These are phyloP conservation scores for Dynastes tityus DNA, from an alignment of 2,888 invertebrate species.

Conservation along the genomic window DNA sequence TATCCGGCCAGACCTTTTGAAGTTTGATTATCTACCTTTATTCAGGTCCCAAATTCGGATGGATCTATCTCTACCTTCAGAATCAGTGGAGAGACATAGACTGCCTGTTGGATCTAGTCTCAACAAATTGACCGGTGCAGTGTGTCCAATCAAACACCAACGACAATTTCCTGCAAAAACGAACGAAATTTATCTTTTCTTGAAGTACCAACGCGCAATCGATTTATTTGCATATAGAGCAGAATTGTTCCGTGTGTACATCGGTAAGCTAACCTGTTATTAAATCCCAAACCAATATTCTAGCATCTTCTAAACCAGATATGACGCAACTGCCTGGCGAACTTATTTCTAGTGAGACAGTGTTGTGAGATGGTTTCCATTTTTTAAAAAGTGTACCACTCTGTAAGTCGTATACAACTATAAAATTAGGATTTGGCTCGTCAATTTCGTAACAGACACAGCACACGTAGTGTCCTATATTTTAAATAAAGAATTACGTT, in stretches of 20 bases:
- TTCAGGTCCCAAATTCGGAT: conserved; percentile 88
- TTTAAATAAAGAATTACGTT: conserved; percentile 14
- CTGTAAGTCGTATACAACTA: conserved; percentile 91
- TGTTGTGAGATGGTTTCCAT: conserved; percentile 90
- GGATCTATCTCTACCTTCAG: conserved; percentile 81
- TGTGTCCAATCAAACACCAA: conserved; percentile 84
- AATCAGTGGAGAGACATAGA: conserved; percentile 83
- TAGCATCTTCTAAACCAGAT: conserved; percentile 86
- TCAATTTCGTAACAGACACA: conserved; percentile 81
- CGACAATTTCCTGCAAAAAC: conserved; percentile 80
- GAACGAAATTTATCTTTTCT: conserved; percentile 25
- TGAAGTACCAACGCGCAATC: too few species aligned
- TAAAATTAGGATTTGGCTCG: conserved; percentile 89
- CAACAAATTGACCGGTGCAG: conserved; percentile 82
- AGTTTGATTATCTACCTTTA: conserved; percentile 73
- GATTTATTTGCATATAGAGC: too few species aligned
- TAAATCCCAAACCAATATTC: conserved; percentile 89
- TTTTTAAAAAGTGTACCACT: conserved; percentile 93
- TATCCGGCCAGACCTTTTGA: too few species aligned
- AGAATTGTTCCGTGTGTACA: neutral
- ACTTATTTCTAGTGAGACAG: conserved; percentile 89
- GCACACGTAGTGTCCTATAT: conserved; percentile 79
- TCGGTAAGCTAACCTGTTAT: conserved; percentile 76
- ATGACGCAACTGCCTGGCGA: conserved; percentile 88
- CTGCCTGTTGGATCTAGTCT: conserved; percentile 83